Conservation (phyloP, 2,888 invertebrate species). For the Leucoma salicis region DNA sequence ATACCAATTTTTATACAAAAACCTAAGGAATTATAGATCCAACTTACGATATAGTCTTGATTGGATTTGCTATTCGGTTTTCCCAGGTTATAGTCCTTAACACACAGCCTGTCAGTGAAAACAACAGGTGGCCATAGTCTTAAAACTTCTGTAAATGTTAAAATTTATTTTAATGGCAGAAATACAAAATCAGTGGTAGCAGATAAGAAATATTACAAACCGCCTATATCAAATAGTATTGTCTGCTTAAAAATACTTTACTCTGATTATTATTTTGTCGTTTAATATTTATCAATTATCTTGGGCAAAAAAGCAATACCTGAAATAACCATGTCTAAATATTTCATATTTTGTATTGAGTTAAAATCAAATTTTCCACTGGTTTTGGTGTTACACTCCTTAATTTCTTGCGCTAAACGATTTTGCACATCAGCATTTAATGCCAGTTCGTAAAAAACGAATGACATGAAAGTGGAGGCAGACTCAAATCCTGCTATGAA, state of each 20-base stretch:
- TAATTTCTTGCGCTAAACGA: conserved; percentile 45
- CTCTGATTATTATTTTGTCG: neutral
- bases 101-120: conserved; percentile 68
- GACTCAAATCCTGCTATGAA: conserved; percentile 80
- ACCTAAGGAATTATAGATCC: neutral
- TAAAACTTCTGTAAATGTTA: conserved; percentile 52
- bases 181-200: neutral
- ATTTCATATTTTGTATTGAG: conserved; percentile 41
- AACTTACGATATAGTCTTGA: conserved; percentile 53
- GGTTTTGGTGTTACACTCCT: conserved; percentile 38
- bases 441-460: conserved; percentile 48
- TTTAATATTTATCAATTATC: too few species aligned
- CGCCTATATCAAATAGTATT: too few species aligned
- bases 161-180: neutral
- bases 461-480: conserved; percentile 41
- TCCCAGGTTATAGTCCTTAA: conserved; percentile 73
- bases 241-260: too few species aligned
- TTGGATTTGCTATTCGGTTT: conserved; percentile 44
- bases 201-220: too few species aligned
- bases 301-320: conserved; percentile 27
- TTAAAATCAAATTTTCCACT: conserved; percentile 68
- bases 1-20: too few species aligned
- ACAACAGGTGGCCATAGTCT: conserved; percentile 52
- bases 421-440: conserved; percentile 48
- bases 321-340: conserved; percentile 74